phyloP scores from a whole-genome alignment of 2,797 vertebrate species.

The Coregonus ussuriensis region DNA sequence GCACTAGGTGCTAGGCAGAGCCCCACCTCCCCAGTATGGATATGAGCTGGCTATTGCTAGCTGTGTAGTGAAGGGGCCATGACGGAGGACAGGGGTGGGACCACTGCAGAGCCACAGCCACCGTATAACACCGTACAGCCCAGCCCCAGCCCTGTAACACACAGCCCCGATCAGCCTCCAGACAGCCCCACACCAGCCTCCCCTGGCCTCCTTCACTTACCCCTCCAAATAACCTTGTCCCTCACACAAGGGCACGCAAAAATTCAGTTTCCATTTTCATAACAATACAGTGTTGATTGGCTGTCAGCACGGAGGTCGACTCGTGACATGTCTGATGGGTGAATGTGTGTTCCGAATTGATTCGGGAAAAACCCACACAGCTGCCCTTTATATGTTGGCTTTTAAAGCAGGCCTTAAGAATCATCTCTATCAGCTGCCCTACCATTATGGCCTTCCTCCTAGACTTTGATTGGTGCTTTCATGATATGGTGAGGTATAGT shows the following conservation, averaged over 20 bases:
- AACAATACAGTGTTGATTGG: conserved; percentile 45
- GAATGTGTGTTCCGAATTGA: conserved; percentile 30
- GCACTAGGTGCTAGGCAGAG: too few species aligned
- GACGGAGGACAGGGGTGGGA: conserved; percentile 3
- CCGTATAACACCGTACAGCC: too few species aligned
- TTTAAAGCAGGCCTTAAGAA: too few species aligned
- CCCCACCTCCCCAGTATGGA: neutral
- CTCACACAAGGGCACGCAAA: conserved; percentile 39
- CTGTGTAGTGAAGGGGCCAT: neutral
- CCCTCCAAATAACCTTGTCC: conserved; percentile 55
- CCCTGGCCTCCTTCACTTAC: conserved; percentile 21
- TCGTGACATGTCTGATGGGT: conserved; percentile 20
- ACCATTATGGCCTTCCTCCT: too few species aligned
- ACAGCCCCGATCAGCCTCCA: too few species aligned
- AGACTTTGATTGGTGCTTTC: too few species aligned
- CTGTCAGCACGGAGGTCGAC: conserved; percentile 41
- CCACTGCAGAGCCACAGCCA: neutral
- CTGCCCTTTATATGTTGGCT: conserved; percentile 19
- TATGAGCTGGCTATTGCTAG: neutral
- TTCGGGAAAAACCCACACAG: conserved; percentile 25
- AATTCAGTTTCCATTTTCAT: conserved; percentile 58
- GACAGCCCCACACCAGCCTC: conserved; percentile 30
- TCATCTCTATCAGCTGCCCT: too few species aligned
- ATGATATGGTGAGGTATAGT: too few species aligned
- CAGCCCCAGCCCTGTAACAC: neutral